These are phyloP conservation scores for Gymnopithys bicolor DNA, from an alignment of 2,797 vertebrate genomes.

Conservation along the genomic window DNA sequence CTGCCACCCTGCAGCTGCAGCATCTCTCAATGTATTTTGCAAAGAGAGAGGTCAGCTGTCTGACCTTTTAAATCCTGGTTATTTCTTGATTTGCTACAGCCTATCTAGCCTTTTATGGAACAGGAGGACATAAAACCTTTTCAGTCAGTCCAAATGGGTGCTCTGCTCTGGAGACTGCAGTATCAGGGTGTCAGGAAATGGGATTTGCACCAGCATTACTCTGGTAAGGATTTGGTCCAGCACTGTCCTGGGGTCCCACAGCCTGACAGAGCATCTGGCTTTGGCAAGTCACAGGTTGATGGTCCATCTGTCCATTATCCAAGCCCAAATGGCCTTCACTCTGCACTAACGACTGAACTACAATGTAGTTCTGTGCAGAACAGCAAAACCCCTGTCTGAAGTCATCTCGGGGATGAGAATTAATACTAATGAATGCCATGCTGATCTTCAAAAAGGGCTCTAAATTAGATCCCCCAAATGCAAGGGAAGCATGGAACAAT, in stretches of 20 bases:
- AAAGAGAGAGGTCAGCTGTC: not conserved
- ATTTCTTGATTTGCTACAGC: not conserved
- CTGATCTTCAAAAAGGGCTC: not conserved
- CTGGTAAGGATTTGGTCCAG: not conserved
- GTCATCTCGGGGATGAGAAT: not conserved
- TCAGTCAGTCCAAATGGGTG: not conserved
- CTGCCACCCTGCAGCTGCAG: not conserved
- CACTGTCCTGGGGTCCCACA: not conserved
- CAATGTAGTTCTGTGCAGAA: not conserved
- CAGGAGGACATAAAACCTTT: not conserved
- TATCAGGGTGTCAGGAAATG: not conserved
- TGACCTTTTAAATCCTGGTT: not conserved
- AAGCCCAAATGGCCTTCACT: not conserved
- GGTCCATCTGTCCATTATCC: not conserved
- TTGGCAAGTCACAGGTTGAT: not conserved
- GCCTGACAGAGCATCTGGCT: not conserved
- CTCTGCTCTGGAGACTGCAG: not conserved
- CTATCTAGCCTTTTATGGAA: not conserved
- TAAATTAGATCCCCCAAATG: not conserved
- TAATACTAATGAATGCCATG: not conserved
- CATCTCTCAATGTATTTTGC: not conserved
- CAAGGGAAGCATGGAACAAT: not conserved
- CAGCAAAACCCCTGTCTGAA: not conserved
- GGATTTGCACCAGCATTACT: fast-evolving
- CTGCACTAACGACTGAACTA: not conserved